Conservation (phyloP, 64 coral and sea anemone species). For the Montipora foliosa region DNA sequence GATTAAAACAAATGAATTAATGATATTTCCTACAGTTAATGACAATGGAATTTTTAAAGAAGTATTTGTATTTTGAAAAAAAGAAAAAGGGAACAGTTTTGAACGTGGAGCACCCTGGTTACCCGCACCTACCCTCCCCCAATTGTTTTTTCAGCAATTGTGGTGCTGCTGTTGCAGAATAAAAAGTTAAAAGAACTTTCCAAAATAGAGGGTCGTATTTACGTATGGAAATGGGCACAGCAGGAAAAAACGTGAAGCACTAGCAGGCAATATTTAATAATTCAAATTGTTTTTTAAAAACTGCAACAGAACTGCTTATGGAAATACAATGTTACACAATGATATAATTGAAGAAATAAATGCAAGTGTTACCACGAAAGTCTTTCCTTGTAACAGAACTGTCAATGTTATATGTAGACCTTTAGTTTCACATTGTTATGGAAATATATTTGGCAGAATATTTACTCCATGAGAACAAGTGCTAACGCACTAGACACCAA, state of each 20-base stretch:
- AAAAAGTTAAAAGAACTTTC: neutral
- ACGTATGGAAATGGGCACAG: neutral
- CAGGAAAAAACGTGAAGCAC: neutral
- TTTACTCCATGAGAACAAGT: too few species aligned
- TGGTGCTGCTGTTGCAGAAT: conserved; percentile 7
- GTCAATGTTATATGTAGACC: too few species aligned
- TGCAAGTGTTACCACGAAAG: neutral
- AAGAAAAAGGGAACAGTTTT: too few species aligned
- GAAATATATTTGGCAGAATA: too few species aligned
- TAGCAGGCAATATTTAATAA: neutral
- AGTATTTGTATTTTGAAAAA: too few species aligned
- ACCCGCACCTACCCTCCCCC: too few species aligned
- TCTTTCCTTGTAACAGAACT: neutral
- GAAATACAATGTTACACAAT: neutral
- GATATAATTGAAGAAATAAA: conserved; percentile 9
- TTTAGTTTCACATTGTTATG: too few species aligned
- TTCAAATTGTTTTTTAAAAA: neutral
- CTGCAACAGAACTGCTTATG: conserved; percentile 8
- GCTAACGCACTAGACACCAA: too few species aligned
- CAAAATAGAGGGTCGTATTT: neutral
- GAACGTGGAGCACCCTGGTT: too few species aligned
- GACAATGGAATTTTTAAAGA: too few species aligned
- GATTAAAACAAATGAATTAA: too few species aligned
- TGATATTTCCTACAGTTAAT: too few species aligned
- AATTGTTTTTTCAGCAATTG: conserved; percentile 8